Percentiles rank a stretch among this genome's conserved stretches.
Evolutionary conservation across 30 jellyfish, hydroid and myxozoan species (phyloP).

Genomic region (Turritopsis rubra): DNA sequence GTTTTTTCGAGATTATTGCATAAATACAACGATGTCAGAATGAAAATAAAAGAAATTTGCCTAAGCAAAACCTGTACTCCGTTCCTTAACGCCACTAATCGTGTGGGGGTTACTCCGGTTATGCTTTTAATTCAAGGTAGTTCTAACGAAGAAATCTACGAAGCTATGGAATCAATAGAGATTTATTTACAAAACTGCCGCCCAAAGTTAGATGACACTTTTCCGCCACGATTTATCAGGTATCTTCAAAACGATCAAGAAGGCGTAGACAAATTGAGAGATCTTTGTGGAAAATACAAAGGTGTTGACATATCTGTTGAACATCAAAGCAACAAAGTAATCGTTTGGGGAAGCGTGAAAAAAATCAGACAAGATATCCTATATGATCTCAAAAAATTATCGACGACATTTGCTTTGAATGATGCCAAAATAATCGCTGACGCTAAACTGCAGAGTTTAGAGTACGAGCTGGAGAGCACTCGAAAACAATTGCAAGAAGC

Average conservation of each 20-base stretch:
- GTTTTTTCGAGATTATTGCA: not conserved
- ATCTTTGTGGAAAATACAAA: not conserved
- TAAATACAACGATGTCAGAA: not conserved
- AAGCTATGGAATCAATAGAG: not conserved
- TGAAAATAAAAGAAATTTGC: not conserved
- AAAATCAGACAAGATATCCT: slow-evolving; percentile 2
- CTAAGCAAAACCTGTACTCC: slow-evolving; percentile 5
- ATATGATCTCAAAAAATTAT: not conserved
- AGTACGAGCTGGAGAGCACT: not conserved
- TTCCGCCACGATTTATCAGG: slow-evolving; percentile 12
- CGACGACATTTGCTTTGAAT: slow-evolving; percentile 13
- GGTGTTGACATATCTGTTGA: slow-evolving; percentile 19
- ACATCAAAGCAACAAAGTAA: not conserved
- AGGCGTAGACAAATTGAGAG: not conserved
- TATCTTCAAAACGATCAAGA: slow-evolving; percentile 8
- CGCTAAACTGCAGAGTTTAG: slow-evolving; percentile 9
- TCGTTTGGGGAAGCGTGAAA: slow-evolving; percentile 6
- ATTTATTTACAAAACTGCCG: not conserved
- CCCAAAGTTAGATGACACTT: not conserved
- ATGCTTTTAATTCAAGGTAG: slow-evolving; percentile 5
- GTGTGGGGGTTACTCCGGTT: not conserved
- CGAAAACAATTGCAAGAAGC: slow-evolving; percentile 22
- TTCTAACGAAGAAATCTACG: not conserved
- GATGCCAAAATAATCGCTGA: slow-evolving; percentile 24
- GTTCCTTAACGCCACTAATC: not conserved